Evolutionary conservation across 2,797 vertebrate genomes (phyloP).

Genomic region (Podargus strigoides): DNA sequence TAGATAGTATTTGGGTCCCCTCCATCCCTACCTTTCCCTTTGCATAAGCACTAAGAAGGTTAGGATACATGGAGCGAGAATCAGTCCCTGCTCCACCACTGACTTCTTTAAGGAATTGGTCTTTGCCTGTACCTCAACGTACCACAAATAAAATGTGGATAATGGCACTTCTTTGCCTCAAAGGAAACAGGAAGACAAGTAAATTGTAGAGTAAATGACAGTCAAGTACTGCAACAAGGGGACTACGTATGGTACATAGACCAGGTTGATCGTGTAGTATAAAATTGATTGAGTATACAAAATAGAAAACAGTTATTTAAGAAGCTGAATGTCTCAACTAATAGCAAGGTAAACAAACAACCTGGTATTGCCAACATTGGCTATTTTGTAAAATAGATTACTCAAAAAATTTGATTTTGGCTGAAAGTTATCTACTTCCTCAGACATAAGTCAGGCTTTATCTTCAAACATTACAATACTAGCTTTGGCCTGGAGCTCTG

Average conservation of each 20-base stretch:
- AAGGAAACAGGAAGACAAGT: not conserved
- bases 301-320: not conserved
- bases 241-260: not conserved
- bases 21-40: not conserved
- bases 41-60: not conserved
- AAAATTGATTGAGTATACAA: not conserved
- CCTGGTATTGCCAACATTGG: not conserved
- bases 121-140: not conserved
- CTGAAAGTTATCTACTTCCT: not conserved
- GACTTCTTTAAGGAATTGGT: not conserved
- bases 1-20: not conserved
- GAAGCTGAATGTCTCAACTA: not conserved
- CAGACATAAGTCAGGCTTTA: not conserved
- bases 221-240: not conserved
- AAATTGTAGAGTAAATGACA: not conserved
- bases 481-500: not conserved
- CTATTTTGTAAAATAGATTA: not conserved
- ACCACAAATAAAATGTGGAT: not conserved
- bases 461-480: not conserved
- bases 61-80: not conserved
- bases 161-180: not conserved
- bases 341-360: not conserved
- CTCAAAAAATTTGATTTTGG: not conserved
- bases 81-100: not conserved
- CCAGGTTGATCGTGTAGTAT: not conserved